These are phyloP conservation scores for Leptatherina wallacei DNA, from an alignment of 2,797 vertebrate species.

Conservation along the genomic window DNA sequence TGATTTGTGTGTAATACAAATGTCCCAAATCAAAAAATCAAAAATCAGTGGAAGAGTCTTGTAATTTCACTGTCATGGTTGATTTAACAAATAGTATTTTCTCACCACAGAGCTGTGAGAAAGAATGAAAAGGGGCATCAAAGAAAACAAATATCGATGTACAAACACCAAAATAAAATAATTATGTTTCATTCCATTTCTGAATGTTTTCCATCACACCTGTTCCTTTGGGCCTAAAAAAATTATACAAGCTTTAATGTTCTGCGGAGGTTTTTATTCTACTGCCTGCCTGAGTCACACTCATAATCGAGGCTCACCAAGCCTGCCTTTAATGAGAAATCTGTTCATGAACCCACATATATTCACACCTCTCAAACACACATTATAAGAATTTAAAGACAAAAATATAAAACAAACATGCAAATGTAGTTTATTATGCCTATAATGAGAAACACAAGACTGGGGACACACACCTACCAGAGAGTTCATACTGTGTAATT, in stretches of 20 bases:
- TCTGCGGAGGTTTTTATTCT: constrained; percentile 62
- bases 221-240: constrained; percentile 41
- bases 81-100: background rate
- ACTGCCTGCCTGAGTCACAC: constrained; percentile 54
- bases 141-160: background rate
- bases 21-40: constrained; percentile 6
- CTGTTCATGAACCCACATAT: constrained; percentile 27
- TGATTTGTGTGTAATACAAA: background rate
- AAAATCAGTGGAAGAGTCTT: background rate
- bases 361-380: constrained; percentile 22
- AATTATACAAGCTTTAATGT: constrained; percentile 41
- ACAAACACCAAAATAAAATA: constrained; percentile 25
- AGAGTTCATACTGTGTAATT: constrained; percentile 59
- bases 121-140: background rate
- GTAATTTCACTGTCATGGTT: background rate
- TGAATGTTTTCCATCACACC: constrained; percentile 33
- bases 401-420: constrained; percentile 50
- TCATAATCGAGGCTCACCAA: constrained; percentile 12
- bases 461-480: constrained; percentile 51
- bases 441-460: constrained; percentile 31
- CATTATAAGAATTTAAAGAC: constrained; percentile 35
- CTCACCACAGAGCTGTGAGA: background rate
- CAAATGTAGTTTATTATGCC: constrained; percentile 43
- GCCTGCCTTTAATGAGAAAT: constrained; percentile 60
- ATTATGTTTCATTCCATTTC: constrained; percentile 34